Conservation (phyloP, 2,888 invertebrate genomes). For the Pecten maximus region DNA sequence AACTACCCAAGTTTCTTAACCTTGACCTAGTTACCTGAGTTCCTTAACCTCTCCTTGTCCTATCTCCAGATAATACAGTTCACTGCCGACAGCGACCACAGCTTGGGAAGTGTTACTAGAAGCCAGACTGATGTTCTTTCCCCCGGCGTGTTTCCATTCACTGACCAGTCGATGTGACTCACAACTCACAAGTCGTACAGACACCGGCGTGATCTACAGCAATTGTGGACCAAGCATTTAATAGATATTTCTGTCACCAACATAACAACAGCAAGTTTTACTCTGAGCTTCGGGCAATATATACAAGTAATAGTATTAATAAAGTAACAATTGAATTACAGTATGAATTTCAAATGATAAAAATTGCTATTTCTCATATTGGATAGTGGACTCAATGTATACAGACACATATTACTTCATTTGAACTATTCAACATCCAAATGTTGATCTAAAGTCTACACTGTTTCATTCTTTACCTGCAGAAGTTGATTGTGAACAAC, state of each 20-base stretch:
- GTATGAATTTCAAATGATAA: no score
- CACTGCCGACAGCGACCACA: slow-evolving; percentile 93
- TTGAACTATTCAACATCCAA: neutral
- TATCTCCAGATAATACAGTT: slow-evolving; percentile 92
- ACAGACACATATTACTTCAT: no score
- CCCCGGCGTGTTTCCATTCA: slow-evolving; percentile 83
- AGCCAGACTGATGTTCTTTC: slow-evolving; percentile 93
- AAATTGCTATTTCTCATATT: no score
- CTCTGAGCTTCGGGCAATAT: neutral
- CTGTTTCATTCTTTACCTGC: slow-evolving; percentile 84
- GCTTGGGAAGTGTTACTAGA: slow-evolving; percentile 90
- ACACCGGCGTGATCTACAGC: slow-evolving; percentile 87
- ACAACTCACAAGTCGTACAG: slow-evolving; percentile 89
- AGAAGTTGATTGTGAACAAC: slow-evolving; percentile 92
- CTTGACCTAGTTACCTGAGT: slow-evolving; percentile 68
- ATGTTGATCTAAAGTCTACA: neutral
- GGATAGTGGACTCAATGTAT: no score
- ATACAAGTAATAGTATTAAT: no score
- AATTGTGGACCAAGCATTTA: no score
- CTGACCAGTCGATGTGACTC: slow-evolving; percentile 86
- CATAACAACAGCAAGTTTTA: neutral
- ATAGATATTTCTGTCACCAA: no score
- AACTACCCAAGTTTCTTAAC: no score
- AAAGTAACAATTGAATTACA: no score
- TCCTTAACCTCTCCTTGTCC: slow-evolving; percentile 82